Percentiles rank a stretch among this genome's conserved stretches.
These are phyloP conservation scores for Ferdinandea cuprea DNA, from an alignment of 2,888 invertebrate species.

Conservation along the genomic window DNA sequence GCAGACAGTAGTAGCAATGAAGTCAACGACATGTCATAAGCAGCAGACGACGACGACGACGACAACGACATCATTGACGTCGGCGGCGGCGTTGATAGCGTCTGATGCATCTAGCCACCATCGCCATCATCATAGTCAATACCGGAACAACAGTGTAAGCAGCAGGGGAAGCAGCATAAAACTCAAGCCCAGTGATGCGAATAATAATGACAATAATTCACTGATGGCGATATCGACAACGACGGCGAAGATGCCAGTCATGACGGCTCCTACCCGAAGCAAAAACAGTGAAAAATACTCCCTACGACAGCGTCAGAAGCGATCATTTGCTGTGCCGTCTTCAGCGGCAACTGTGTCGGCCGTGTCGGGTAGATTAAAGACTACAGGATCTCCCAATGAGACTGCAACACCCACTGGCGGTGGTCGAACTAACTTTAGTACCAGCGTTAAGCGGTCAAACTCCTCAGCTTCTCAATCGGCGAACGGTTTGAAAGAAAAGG, in stretches of 20 bases:
- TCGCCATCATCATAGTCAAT: constrained; percentile 58
- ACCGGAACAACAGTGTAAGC: constrained; percentile 51
- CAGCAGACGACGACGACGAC: constrained; percentile 51
- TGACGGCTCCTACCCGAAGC: constrained; percentile 78
- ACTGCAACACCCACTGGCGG: constrained; percentile 4
- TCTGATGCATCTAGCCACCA: constrained; percentile 50
- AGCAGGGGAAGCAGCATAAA: constrained; percentile 43
- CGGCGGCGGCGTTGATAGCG: constrained; percentile 51
- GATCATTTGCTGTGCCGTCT: constrained; percentile 78
- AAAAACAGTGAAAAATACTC: constrained; percentile 86
- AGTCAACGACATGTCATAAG: constrained; percentile 67
- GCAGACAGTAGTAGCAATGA: constrained; percentile 52
- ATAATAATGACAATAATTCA: constrained; percentile 71
- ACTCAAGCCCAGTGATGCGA: constrained; percentile 66
- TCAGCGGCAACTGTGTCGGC: constrained; percentile 47
- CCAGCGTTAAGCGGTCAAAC: constrained; percentile 45
- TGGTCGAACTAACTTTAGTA: constrained; percentile 17
- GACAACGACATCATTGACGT: constrained; percentile 49
- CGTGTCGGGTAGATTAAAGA: constrained; percentile 24
- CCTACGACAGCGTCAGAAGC: constrained; percentile 86
- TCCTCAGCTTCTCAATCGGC: constrained; percentile 34
- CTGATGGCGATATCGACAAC: constrained; percentile 73
- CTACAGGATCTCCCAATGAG: constrained; percentile 13
- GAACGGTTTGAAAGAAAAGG: constrained; percentile 83
- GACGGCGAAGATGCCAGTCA: constrained; percentile 73